Evolutionary conservation across 2,888 invertebrate genomes (phyloP).

Genomic region (Macrophya annulata): DNA sequence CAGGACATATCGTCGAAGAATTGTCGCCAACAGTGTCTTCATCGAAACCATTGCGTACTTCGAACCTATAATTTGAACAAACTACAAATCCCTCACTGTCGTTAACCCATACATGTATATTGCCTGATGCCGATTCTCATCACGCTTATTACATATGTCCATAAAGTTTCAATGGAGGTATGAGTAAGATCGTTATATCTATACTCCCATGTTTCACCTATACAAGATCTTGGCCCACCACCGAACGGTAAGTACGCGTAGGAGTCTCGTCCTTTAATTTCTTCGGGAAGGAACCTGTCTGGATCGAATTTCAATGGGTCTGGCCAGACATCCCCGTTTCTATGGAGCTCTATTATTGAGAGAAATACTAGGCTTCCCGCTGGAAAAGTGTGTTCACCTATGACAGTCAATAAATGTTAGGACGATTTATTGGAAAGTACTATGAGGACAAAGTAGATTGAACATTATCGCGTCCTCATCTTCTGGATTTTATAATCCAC

Average conservation of each 20-base stretch:
- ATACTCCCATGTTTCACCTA: constrained; percentile 62
- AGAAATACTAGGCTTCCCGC: constrained; percentile 63
- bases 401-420: neutral
- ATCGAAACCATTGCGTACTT: constrained; percentile 79
- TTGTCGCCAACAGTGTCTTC: constrained; percentile 76
- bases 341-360: constrained; percentile 63
- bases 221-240: constrained; percentile 67
- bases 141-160: too few relatives aligned
- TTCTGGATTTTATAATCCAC: neutral
- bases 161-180: neutral
- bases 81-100: neutral
- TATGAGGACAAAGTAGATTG: neutral
- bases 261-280: constrained; percentile 65
- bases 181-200: neutral
- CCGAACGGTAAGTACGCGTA: constrained; percentile 67
- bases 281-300: constrained; percentile 69
- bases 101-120: neutral
- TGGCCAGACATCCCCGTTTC: constrained; percentile 64
- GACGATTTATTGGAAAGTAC: too few relatives aligned
- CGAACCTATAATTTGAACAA: constrained; percentile 69
- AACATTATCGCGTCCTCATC: too few relatives aligned
- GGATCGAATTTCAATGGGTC: constrained; percentile 70
- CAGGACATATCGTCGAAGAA: constrained; percentile 74
- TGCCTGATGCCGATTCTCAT: constrained; percentile 30
- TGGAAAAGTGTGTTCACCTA: constrained; percentile 63